Base-by-base conservation (phyloP, 2,888 invertebrate species). In the Spialia ferax region DNA sequence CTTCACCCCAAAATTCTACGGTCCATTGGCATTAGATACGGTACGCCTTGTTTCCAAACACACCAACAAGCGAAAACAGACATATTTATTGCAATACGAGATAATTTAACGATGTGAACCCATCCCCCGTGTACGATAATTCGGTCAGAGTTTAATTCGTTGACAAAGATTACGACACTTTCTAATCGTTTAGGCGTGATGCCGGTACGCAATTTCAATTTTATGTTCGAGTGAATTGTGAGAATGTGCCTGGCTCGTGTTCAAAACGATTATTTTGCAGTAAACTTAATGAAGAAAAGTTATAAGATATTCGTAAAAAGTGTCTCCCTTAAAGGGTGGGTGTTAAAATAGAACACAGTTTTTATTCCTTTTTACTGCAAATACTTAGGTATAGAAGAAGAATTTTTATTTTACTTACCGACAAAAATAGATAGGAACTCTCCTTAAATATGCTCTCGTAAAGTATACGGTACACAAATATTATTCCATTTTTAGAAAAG, bases 111-210 rank as follows among this genome's bases (percentile, higher is more conserved):
- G 93, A 93, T 91, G 92, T 87, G 93, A 92, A 92, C 87, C 74
- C 81, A 78, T 81, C 81, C 79, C 76, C 76, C 77, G 74, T 65
- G 75, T 74, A 82, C 80, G 83, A 81, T 93, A 91, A 93, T 87
- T 92, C 92, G 91, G 93, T 93, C 93, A 93, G 86, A 93, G 87
- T 93, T 93, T 93, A 93, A 93, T 85, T 79, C 89, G 90, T 79
- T 87, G 82, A 93, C 93, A 93, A 93, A 93, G 91, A 90, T 91
- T 78, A 71, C 73, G 74, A 71, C 70, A 81, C 79, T 85, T 86
- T 78, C 85, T 88, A 91, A 93, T 90, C 84, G 88, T 73, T 82
- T 73, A 79, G 90, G 93, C 87, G 89, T 85, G 83, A 78, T 83
- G 85, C 79, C 79, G 76, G 77, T 80, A 78, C 78, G 81, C 79